Percentiles rank a stretch among this genome's conserved stretches.
These are phyloP conservation scores for Phataginus tetradactyla DNA, from an alignment of 2,797 vertebrate species.

Conservation along the genomic window DNA sequence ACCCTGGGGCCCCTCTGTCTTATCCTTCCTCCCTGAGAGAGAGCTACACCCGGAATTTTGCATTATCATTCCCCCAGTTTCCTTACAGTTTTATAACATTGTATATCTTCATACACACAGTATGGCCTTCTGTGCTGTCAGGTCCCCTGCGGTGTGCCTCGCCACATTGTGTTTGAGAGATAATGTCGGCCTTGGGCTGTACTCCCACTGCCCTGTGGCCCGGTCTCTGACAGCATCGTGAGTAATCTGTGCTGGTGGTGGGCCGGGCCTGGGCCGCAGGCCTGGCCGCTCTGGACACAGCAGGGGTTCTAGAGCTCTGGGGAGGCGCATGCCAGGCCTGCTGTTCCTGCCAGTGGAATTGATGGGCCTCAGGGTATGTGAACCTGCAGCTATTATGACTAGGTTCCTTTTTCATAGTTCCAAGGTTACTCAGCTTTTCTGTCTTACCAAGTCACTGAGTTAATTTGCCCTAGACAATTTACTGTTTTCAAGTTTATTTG, in stretches of 20 bases:
- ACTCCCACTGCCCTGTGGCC: too few species aligned
- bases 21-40: not conserved
- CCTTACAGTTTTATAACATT: not conserved
- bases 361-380: not conserved
- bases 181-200: not conserved
- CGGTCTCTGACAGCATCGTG: too few species aligned
- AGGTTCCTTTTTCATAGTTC: not conserved
- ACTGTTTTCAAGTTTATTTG: not conserved
- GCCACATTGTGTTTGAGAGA: not conserved
- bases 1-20: too few species aligned
- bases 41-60: not conserved
- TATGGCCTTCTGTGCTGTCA: not conserved
- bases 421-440: not conserved
- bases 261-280: not conserved
- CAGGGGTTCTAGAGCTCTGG: too few species aligned
- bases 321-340: rapidly evolving
- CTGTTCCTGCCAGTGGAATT: not conserved
- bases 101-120: not conserved
- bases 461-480: not conserved
- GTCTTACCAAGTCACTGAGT: not conserved
- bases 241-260: not conserved
- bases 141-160: not conserved
- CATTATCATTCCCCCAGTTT: not conserved
- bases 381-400: not conserved
- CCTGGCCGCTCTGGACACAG: not conserved